Percentiles rank a stretch among this genome's conserved stretches.
These are phyloP conservation scores for Drosophila persimilis DNA, from an alignment of 1,140 invertebrate species.

Conservation along the genomic window DNA sequence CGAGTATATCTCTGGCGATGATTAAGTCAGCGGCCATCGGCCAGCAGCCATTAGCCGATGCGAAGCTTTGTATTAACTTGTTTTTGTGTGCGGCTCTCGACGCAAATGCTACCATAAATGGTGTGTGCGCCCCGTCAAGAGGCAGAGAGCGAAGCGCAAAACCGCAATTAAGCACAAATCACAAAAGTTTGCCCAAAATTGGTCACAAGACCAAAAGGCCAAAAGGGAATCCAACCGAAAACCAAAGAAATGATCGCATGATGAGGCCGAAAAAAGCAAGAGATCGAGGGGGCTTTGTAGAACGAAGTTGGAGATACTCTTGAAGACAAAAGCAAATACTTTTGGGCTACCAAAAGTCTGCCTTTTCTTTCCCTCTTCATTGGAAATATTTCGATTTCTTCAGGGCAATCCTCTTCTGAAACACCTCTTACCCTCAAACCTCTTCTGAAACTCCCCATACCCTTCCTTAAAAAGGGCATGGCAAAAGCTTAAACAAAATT, in stretches of 20 bases:
- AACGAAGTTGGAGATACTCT: no score
- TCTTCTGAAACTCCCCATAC: no score
- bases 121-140: conserved; percentile 11
- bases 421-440: no score
- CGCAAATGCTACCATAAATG: conserved; percentile 54
- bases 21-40: conserved; percentile 32
- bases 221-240: conserved; percentile 37
- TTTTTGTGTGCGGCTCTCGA: conserved; percentile 36
- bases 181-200: conserved; percentile 62
- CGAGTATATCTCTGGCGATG: conserved; percentile 16
- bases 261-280: conserved; percentile 20
- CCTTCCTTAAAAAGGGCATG: no score
- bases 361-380: no score
- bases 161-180: conserved; percentile 63
- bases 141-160: conserved; percentile 42
- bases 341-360: no score
- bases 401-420: no score
- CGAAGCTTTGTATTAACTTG: conserved; percentile 52
- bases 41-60: conserved; percentile 19
- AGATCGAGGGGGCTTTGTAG: no score
- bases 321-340: no score
- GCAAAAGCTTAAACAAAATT: conserved; percentile 34
- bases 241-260: conserved; percentile 26
- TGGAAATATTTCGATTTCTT: no score
- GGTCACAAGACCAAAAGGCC: conserved; percentile 45